These are phyloP conservation scores for Stomatorhinus ivindoensis DNA, from an alignment of 2,113 vertebrate genomes.

Conservation along the genomic window DNA sequence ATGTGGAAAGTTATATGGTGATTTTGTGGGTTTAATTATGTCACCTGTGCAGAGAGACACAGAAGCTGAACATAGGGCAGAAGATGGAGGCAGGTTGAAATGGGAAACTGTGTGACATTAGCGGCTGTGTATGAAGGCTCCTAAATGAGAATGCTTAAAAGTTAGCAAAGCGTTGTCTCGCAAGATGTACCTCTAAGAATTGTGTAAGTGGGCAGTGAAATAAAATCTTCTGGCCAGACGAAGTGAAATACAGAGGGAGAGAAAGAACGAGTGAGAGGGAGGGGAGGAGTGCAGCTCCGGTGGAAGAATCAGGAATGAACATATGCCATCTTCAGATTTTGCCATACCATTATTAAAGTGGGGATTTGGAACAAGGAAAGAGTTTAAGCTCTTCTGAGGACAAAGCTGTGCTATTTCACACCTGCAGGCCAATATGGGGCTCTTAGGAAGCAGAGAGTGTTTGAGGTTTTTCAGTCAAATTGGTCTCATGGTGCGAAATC, in stretches of 20 bases:
- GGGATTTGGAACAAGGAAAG: background rate
- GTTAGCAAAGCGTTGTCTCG: conserved; percentile 66
- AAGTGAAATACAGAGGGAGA: conserved; percentile 42
- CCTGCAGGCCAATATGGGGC: background rate
- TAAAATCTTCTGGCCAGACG: conserved; percentile 61
- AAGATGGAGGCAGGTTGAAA: conserved; percentile 26
- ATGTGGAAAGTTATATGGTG: background rate
- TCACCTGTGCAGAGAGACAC: background rate
- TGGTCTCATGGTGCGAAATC: background rate
- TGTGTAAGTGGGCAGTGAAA: conserved; percentile 62
- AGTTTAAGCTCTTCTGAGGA: background rate
- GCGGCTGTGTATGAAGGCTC: conserved; percentile 51
- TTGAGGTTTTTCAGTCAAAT: background rate
- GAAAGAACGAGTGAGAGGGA: conserved; percentile 31
- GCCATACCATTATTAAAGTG: background rate
- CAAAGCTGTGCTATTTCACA: background rate
- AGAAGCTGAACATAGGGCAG: background rate
- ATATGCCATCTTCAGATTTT: conserved; percentile 10
- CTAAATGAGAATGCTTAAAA: conserved; percentile 60
- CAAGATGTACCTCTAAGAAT: conserved; percentile 69
- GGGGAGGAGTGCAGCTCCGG: conserved; percentile 13
- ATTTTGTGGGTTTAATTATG: background rate
- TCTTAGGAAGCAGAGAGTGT: background rate
- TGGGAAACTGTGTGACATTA: conserved; percentile 62
- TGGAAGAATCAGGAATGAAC: conserved; percentile 35